These are phyloP conservation scores for Pogona vitticeps DNA, from an alignment of 2,113 vertebrate genomes.

Conservation along the genomic window DNA sequence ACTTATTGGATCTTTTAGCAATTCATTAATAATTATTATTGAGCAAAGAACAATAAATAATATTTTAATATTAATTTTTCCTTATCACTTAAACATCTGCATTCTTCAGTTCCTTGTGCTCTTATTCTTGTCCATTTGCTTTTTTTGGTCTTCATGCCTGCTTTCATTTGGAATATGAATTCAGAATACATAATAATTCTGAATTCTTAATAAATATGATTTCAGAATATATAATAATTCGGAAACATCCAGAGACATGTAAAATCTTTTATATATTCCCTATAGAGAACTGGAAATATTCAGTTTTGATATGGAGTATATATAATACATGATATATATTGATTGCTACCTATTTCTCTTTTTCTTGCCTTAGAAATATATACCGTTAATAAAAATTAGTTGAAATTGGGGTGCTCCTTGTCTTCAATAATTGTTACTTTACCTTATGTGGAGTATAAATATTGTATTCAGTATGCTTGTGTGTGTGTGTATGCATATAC, in stretches of 20 bases:
- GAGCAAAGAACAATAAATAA: not conserved
- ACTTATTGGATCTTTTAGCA: not conserved
- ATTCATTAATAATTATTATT: not conserved
- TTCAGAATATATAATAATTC: not conserved
- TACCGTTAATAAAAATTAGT: not conserved
- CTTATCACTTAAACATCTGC: not conserved
- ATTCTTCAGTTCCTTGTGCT: not conserved
- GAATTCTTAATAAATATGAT: too few relatives aligned
- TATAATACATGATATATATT: not conserved
- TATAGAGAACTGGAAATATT: not conserved
- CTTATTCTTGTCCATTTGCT: not conserved
- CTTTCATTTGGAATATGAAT: not conserved
- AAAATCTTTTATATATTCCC: not conserved
- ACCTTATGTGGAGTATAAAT: not conserved
- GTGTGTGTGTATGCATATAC: not conserved
- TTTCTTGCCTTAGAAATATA: not conserved
- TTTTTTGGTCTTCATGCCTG: not conserved
- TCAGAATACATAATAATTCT: not conserved
- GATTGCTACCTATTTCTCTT: not conserved
- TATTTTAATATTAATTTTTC: slow-evolving; percentile 4
- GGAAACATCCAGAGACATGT: not conserved
- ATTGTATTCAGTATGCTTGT: not conserved
- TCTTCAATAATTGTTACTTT: not conserved
- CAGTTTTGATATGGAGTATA: not conserved
- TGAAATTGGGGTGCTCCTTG: not conserved